phyloP scores from a whole-genome alignment of 2,888 invertebrate species.

The Patella depressa region DNA sequence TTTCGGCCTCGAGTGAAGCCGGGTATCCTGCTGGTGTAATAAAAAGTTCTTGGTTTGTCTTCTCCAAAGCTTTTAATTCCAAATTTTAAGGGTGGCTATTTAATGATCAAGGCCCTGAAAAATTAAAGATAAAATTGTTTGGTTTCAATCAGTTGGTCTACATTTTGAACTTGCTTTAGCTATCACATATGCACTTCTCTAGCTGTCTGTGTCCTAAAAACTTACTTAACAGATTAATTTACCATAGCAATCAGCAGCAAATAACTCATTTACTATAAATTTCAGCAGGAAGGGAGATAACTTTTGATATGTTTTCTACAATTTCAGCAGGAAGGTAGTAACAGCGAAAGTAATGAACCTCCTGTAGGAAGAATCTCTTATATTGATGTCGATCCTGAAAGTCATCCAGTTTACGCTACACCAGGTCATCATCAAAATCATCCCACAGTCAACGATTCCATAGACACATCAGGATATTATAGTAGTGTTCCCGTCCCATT shows the following conservation, averaged over 20 bases:
- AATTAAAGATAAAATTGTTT: too few relatives aligned
- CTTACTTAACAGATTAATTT: too few relatives aligned
- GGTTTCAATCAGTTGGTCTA: too few relatives aligned
- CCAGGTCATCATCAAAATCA: constrained; percentile 42
- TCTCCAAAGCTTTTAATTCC: constrained; percentile 15
- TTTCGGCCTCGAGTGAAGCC: too few relatives aligned
- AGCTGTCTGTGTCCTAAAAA: not conserved
- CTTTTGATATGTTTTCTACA: constrained; percentile 23
- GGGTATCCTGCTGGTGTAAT: not conserved
- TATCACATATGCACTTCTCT: too few relatives aligned
- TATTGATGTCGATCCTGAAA: constrained; percentile 52
- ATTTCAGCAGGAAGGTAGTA: constrained; percentile 33
- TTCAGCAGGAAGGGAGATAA: constrained; percentile 8
- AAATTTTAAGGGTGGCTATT: constrained; percentile 11
- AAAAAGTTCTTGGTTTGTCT: not conserved
- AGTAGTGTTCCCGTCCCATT: constrained; percentile 58
- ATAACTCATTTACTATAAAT: constrained; percentile 7
- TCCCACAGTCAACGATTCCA: constrained; percentile 37
- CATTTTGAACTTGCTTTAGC: too few relatives aligned
- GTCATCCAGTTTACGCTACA: constrained; percentile 42
- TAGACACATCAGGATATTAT: constrained; percentile 48
- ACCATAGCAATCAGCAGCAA: not conserved
- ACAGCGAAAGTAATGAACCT: constrained; percentile 39
- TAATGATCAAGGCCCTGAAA: too few relatives aligned
- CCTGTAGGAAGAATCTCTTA: constrained; percentile 55